Evolutionary conservation across 1,140 invertebrate species (phyloP), one percentile per base, ranked within the genome.

Genomic region (Drosophila nebulosa): DNA sequence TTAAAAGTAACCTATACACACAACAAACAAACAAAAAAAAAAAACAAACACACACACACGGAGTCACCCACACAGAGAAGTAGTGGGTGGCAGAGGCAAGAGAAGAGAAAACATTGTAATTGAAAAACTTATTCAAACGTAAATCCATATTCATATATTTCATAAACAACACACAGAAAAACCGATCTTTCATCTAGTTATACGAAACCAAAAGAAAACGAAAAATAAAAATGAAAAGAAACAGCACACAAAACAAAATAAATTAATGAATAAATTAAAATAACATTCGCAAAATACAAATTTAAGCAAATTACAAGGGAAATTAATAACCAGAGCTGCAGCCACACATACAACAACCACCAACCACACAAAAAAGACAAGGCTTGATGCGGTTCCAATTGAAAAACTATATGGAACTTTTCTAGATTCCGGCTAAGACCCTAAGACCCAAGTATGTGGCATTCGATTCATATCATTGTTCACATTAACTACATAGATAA

Each of bases 291-390:
- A 16, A 59, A 62, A 63, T 86, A 85, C 53, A 39, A 39, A 26
- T 64, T 53, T 86, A 81, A 85, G 81, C 78, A 86, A 85, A 78
- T 85, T 86, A 85, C 80, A 85, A 85, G 80, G 80, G 77, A 86
- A 52, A 85, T 21, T 21, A 46, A 85, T 21, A 46, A 46, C 7
- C 39, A 46, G 39, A 5, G 39, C 16, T 46, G 39, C 39, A 46
- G 21, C 4, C 16, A 3, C 16, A 46, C 5, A 30, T n/a, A n/a
- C n/a, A n/a, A n/a, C n/a, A n/a, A n/a, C n/a, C n/a, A n/a, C n/a
- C n/a, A n/a, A n/a, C n/a, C n/a, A n/a, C n/a, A n/a, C n/a, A n/a
- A n/a, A n/a, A n/a, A n/a, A n/a, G n/a, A n/a, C 2, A 9, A 32
- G 9, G 39, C 39, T 46, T 46, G 39, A 46, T 46, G 18, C 16